phyloP scores from a whole-genome alignment of 2,113 vertebrate species.

The Junco hyemalis region DNA sequence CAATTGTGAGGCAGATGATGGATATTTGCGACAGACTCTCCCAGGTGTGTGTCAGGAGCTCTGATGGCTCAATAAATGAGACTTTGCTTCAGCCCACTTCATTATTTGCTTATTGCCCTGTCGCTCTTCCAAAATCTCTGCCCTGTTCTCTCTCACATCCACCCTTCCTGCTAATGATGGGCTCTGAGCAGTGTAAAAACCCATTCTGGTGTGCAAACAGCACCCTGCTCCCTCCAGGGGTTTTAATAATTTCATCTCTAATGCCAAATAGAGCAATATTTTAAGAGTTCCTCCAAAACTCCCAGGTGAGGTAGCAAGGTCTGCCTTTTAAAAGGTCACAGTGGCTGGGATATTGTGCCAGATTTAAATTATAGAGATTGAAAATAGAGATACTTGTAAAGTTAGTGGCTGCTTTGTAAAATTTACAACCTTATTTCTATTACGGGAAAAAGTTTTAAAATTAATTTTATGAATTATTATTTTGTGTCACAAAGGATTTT shows the following conservation, averaged over 20 bases:
- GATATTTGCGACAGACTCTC: too few species aligned
- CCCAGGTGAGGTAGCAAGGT: not conserved
- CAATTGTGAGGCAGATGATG: too few species aligned
- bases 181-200: not conserved
- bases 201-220: not conserved
- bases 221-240: not conserved
- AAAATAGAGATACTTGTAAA: not conserved
- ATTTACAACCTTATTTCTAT: not conserved
- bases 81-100: not conserved
- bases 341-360: not conserved
- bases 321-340: constrained; percentile 6
- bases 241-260: not conserved
- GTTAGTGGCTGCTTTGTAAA: not conserved
- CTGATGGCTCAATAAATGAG: not conserved
- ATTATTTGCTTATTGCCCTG: not conserved
- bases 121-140: not conserved
- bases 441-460: not conserved
- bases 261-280: not conserved
- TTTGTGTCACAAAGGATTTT: not conserved
- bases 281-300: not conserved
- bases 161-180: not conserved
- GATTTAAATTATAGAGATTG: not conserved
- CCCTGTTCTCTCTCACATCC: not conserved
- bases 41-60: not conserved
- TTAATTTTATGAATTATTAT: not conserved